Percentiles rank a stretch among this genome's conserved stretches.
These are phyloP conservation scores for Oceanites oceanicus DNA, from an alignment of 2,113 vertebrate species.

Conservation along the genomic window DNA sequence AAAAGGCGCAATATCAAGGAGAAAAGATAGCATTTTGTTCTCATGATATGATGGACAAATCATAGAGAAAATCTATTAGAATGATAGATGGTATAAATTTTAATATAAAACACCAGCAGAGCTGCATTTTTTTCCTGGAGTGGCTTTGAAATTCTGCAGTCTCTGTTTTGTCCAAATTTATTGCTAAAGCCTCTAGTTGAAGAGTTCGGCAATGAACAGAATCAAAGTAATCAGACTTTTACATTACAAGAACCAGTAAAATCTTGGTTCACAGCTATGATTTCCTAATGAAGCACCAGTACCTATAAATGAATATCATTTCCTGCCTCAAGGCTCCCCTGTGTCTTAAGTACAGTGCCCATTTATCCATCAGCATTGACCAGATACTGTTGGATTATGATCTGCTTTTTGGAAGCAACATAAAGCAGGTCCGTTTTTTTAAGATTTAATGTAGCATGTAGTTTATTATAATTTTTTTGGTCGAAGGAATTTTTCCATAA, in stretches of 20 bases:
- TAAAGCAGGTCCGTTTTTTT: constrained; percentile 1
- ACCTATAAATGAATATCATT: constrained; percentile 52
- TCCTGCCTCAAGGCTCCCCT: constrained; percentile 31
- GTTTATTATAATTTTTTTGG: constrained; percentile 30
- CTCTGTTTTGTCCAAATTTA: constrained; percentile 61
- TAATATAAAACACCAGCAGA: constrained; percentile 58
- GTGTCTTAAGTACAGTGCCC: constrained; percentile 4
- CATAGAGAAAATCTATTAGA: constrained; percentile 67
- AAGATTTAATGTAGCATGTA: neutral
- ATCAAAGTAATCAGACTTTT: constrained; percentile 66
- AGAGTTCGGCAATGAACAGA: constrained; percentile 54
- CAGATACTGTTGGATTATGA: constrained; percentile 15
- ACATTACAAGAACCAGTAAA: constrained; percentile 55
- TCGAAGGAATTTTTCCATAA: constrained; percentile 31
- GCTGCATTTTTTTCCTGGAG: constrained; percentile 45
- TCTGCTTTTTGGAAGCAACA: constrained; percentile 9
- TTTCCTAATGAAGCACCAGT: constrained; percentile 54
- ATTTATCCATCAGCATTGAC: constrained; percentile 15
- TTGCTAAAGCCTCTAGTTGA: constrained; percentile 48
- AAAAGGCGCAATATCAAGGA: constrained; percentile 62
- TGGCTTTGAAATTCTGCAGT: constrained; percentile 62
- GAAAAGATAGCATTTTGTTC: constrained; percentile 70
- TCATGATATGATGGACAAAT: constrained; percentile 65
- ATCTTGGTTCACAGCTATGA: constrained; percentile 50
- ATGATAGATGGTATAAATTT: constrained; percentile 70